These are phyloP conservation scores for Rhabdophis nuchalis DNA, from an alignment of 2,797 vertebrate genomes.

Conservation along the genomic window DNA sequence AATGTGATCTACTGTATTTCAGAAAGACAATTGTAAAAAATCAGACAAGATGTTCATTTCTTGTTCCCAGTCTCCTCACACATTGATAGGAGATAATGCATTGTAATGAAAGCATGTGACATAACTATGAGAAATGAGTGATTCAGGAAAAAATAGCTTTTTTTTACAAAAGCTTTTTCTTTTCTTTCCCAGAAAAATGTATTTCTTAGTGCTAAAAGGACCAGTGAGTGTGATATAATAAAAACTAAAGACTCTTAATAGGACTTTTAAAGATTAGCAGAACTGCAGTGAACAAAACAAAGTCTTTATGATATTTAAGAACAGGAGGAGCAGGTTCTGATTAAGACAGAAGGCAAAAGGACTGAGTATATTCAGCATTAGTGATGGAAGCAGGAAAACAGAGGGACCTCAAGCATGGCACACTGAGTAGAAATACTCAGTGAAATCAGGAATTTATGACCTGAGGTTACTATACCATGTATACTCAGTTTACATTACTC, in stretches of 20 bases:
- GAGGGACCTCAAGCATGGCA: not conserved
- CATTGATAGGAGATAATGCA: conserved; percentile 43
- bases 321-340: not conserved
- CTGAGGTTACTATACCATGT: not conserved
- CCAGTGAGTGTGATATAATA: not conserved
- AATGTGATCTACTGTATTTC: not conserved
- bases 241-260: not conserved
- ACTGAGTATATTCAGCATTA: not conserved
- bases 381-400: not conserved
- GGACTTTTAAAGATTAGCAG: not conserved
- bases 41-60: not conserved
- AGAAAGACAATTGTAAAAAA: not conserved
- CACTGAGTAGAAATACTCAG: not conserved
- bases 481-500: not conserved
- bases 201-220: conserved; percentile 41
- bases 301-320: not conserved
- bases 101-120: conserved; percentile 52
- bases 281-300: not conserved
- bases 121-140: conserved; percentile 42
- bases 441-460: not conserved
- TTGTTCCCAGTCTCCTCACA: not conserved
- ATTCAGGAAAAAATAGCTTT: conserved; percentile 39
- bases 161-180: conserved; percentile 33
- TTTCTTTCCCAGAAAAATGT: conserved; percentile 63
- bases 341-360: not conserved